A percentile compares a stretch with the other conserved stretches of the same genome.
These are phyloP conservation scores for Micrastur ruficollis DNA, from an alignment of 2,797 vertebrate species.

Conservation along the genomic window DNA sequence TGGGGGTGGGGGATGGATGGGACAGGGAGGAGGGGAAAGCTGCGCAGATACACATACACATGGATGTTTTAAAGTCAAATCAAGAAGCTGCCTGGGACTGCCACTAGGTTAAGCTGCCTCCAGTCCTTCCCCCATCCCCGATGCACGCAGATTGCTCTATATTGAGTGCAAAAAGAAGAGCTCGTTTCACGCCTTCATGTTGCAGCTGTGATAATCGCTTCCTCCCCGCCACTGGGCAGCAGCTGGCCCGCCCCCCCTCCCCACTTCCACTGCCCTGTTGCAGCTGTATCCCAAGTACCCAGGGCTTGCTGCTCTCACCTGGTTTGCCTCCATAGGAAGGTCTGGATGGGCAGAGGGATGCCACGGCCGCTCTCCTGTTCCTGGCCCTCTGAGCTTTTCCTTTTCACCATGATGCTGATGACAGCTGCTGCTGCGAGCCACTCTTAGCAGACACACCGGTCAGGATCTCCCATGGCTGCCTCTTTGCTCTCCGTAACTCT, in stretches of 20 bases:
- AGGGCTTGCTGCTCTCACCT: conserved; percentile 79
- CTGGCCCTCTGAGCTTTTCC: conserved; percentile 94
- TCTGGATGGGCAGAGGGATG: conserved; percentile 96
- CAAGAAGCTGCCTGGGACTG: neutral
- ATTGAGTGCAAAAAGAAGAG: neutral
- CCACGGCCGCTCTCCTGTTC: conserved; percentile 92
- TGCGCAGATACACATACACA: neutral
- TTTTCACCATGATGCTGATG: conserved; percentile 89
- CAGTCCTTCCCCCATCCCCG: neutral
- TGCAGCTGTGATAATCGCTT: neutral
- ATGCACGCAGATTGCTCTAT: neutral
- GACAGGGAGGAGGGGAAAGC: neutral
- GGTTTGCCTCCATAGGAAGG: conserved; percentile 98
- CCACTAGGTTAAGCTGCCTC: neutral
- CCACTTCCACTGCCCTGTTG: neutral
- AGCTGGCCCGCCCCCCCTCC: neutral
- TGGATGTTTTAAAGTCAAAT: neutral
- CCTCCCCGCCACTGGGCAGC: neutral
- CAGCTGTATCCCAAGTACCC: neutral
- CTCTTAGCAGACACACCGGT: neutral
- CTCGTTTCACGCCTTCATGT: neutral
- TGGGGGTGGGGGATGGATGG: neutral
- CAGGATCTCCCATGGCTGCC: conserved; percentile 46
- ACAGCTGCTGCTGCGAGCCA: neutral
- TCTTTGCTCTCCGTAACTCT: neutral